A percentile compares a stretch with the other conserved stretches of the same genome.
These are phyloP conservation scores for Drosophila suboccidentalis DNA, from an alignment of 2,888 invertebrate genomes.

Conservation along the genomic window DNA sequence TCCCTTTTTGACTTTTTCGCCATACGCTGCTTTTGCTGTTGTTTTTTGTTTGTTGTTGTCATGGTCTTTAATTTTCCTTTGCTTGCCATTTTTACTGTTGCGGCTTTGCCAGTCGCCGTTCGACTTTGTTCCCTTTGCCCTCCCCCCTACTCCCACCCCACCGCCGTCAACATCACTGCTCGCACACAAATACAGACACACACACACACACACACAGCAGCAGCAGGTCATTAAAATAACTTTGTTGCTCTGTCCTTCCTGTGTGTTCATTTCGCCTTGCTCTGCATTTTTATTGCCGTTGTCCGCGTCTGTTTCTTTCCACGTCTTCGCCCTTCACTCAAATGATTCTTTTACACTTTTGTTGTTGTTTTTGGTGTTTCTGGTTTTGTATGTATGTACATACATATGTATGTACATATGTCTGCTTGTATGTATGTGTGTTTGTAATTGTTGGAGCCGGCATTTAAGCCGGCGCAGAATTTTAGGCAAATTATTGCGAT, in stretches of 20 bases:
- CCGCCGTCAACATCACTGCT: not conserved
- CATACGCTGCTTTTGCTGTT: slow-evolving; percentile 21
- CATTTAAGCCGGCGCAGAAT: slow-evolving; percentile 65
- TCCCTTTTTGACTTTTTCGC: slow-evolving; percentile 58
- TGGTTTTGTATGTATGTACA: slow-evolving; percentile 22
- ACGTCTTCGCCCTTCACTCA: slow-evolving; percentile 56
- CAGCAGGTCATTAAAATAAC: slow-evolving; percentile 80
- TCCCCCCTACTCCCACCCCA: not conserved
- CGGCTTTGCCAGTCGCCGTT: slow-evolving; percentile 53
- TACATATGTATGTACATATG: not conserved
- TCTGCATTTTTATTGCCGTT: slow-evolving; percentile 70
- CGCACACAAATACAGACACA: not conserved
- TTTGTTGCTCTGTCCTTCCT: slow-evolving; percentile 77
- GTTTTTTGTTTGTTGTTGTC: slow-evolving; percentile 47
- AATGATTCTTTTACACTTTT: slow-evolving; percentile 40
- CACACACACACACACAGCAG: slow-evolving; percentile 40
- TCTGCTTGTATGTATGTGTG: slow-evolving; percentile 1
- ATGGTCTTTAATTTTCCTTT: slow-evolving; percentile 60
- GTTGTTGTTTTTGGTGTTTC: slow-evolving; percentile 15
- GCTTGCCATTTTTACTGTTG: slow-evolving; percentile 62
- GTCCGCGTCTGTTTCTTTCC: slow-evolving; percentile 46
- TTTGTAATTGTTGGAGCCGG: slow-evolving; percentile 46
- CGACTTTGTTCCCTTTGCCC: slow-evolving; percentile 33
- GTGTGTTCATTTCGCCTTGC: slow-evolving; percentile 56
- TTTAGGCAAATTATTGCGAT: slow-evolving; percentile 66